Conservation (phyloP, 2,888 invertebrate genomes). For the Xylota segnis region DNA sequence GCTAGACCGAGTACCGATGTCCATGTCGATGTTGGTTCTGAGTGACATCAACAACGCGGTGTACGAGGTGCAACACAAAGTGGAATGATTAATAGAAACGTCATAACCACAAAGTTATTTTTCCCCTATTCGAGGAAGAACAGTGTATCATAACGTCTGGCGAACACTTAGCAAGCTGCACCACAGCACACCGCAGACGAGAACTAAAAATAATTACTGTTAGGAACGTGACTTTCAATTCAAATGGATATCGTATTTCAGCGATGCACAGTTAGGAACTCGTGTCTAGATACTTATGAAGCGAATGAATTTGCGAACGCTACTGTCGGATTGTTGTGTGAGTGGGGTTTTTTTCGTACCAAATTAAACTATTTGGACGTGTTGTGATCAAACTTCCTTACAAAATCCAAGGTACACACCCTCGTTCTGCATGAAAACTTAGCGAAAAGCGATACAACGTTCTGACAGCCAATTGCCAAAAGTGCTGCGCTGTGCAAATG, state of each 20-base stretch:
- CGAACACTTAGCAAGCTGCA: not conserved
- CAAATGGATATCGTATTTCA: conserved; percentile 20
- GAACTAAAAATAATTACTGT: conserved; percentile 42
- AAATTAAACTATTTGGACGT: no score
- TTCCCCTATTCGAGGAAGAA: conserved; percentile 28
- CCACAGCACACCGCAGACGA: not conserved
- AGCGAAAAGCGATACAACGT: no score
- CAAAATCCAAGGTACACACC: no score
- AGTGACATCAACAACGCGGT: conserved; percentile 5
- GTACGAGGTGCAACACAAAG: not conserved
- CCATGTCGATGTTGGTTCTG: conserved; percentile 30
- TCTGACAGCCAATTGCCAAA: no score
- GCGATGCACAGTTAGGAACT: conserved; percentile 15
- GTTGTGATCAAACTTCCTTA: no score
- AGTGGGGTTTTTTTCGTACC: no score
- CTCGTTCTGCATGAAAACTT: no score
- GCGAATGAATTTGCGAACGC: not conserved
- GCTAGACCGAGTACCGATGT: conserved; percentile 40
- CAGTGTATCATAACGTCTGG: not conserved
- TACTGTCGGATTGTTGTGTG: not conserved
- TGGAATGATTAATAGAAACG: conserved; percentile 50
- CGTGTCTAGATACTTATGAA: conserved; percentile 20
- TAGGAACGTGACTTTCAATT: conserved; percentile 60
- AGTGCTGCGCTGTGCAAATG: no score
- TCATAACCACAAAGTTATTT: conserved; percentile 43